Conservation (phyloP, 1,140 invertebrate genomes). For the Brachionus rotundiformis region DNA sequence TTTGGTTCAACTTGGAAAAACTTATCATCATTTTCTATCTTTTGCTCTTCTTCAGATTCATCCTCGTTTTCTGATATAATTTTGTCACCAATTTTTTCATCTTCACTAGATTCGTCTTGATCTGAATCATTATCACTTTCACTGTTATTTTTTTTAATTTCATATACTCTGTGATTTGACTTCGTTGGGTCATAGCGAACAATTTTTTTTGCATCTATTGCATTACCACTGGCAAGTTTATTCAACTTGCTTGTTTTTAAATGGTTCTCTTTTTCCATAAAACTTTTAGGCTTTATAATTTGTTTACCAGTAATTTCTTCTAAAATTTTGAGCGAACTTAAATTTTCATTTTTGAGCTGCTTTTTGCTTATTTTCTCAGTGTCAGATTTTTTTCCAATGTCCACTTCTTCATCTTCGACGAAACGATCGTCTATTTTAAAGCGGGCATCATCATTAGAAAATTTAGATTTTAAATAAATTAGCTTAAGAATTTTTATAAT, state of each 20-base stretch:
- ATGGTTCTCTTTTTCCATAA: not conserved
- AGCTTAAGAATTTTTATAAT: not conserved
- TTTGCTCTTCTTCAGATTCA: not conserved
- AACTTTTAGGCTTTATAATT: constrained; percentile 34
- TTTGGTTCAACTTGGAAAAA: constrained; percentile 45
- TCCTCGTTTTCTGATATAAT: not conserved
- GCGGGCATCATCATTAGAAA: constrained; percentile 41
- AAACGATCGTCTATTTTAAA: constrained; percentile 50
- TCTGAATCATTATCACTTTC: constrained; percentile 5
- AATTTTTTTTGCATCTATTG: not conserved
- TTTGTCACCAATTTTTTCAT: not conserved
- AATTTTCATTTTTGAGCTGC: not conserved
- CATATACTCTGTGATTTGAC: not conserved
- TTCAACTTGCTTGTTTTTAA: not conserved
- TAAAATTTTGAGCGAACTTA: constrained; percentile 25
- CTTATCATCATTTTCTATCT: not conserved
- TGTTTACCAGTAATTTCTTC: constrained; percentile 45
- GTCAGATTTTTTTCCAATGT: not conserved
- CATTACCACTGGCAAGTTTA: not conserved
- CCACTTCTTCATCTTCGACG: not conserved
- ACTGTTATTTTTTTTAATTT: not conserved
- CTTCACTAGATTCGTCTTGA: not conserved
- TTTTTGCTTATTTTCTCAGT: constrained; percentile 18
- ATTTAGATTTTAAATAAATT: constrained; percentile 46
- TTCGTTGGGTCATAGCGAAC: constrained; percentile 30